A percentile compares a stretch with the other conserved stretches of the same genome.
These are phyloP conservation scores for Porites divaricata DNA, from an alignment of 92 coral and sea anemone genomes.

Conservation along the genomic window DNA sequence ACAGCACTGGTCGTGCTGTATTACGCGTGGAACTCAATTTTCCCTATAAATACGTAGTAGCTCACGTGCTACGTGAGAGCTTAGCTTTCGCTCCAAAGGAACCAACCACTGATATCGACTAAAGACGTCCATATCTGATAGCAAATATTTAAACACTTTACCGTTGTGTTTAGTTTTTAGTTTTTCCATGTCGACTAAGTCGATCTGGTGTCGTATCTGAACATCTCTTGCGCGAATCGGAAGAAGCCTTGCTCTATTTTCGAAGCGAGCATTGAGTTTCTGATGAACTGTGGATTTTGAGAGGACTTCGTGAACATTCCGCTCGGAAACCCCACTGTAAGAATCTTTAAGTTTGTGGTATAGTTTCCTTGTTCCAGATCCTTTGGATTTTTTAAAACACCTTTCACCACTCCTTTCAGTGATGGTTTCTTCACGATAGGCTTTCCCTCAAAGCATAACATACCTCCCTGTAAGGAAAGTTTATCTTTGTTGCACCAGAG, in stretches of 20 bases:
- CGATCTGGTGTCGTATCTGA: constrained; percentile 37
- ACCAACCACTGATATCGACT: constrained; percentile 42
- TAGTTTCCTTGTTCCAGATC: constrained; percentile 33
- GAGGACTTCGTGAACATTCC: constrained; percentile 20
- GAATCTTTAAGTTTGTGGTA: constrained; percentile 41
- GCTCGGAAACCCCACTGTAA: constrained; percentile 32
- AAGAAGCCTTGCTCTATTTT: constrained; percentile 36
- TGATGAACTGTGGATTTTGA: not conserved
- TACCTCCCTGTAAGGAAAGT: constrained; percentile 29
- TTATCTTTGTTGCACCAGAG: constrained; percentile 27
- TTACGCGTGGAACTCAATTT: not conserved
- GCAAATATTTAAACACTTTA: constrained; percentile 24
- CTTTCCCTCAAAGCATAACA: constrained; percentile 22
- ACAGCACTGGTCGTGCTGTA: constrained; percentile 43
- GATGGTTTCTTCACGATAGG: constrained; percentile 21
- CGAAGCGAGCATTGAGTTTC: constrained; percentile 32
- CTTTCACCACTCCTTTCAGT: constrained; percentile 9
- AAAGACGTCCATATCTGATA: constrained; percentile 26
- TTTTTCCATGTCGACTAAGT: constrained; percentile 32
- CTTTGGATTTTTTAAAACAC: constrained; percentile 22
- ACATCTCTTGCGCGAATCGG: constrained; percentile 34
- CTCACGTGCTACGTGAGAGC: constrained; percentile 19
- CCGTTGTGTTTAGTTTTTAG: constrained; percentile 13
- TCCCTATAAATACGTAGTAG: not conserved
- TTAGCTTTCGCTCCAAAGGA: constrained; percentile 6